phyloP scores from a whole-genome alignment of 2,888 invertebrate genomes.

The Diaperis boleti region DNA sequence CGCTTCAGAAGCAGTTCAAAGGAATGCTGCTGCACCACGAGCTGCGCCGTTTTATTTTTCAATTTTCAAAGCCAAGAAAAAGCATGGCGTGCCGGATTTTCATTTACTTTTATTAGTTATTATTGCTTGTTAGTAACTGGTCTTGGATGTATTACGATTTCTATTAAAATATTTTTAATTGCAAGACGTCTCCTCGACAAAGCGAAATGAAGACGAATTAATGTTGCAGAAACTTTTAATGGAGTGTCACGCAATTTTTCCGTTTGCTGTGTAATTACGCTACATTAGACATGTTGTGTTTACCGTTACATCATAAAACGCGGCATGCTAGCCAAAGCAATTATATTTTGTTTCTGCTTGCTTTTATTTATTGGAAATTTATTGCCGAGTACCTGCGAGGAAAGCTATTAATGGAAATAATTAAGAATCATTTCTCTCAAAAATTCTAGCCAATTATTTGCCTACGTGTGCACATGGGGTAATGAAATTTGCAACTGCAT shows the following conservation, averaged over 20 bases:
- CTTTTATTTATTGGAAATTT: constrained; percentile 39
- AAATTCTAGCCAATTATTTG: background rate
- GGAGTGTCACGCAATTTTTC: constrained; percentile 40
- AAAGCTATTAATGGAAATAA: constrained; percentile 30
- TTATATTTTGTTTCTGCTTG: constrained; percentile 32
- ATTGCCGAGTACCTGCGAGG: constrained; percentile 11
- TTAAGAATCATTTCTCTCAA: constrained; percentile 9
- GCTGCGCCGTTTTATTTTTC: constrained; percentile 13
- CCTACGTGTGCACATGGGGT: background rate
- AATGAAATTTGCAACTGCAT: background rate
- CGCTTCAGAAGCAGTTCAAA: constrained; percentile 23
- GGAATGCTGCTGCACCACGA: constrained; percentile 32
- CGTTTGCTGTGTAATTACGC: constrained; percentile 33
- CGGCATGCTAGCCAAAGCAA: constrained; percentile 38
- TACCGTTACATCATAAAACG: constrained; percentile 41
- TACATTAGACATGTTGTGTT: constrained; percentile 41
- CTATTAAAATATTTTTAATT: constrained; percentile 41
- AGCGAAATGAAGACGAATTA: constrained; percentile 45
- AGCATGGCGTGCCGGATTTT: constrained; percentile 17
- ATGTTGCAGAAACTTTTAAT: constrained; percentile 52
- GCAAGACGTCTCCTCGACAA: constrained; percentile 23
- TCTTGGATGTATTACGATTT: constrained; percentile 30
- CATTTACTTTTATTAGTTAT: constrained; percentile 33
- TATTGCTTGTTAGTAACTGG: constrained; percentile 34
- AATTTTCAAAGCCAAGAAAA: constrained; percentile 13